Percentiles rank a stretch among this genome's conserved stretches.
These are phyloP conservation scores for Oscheius sp. DNA, from an alignment of 1,140 invertebrate genomes.

Conservation along the genomic window DNA sequence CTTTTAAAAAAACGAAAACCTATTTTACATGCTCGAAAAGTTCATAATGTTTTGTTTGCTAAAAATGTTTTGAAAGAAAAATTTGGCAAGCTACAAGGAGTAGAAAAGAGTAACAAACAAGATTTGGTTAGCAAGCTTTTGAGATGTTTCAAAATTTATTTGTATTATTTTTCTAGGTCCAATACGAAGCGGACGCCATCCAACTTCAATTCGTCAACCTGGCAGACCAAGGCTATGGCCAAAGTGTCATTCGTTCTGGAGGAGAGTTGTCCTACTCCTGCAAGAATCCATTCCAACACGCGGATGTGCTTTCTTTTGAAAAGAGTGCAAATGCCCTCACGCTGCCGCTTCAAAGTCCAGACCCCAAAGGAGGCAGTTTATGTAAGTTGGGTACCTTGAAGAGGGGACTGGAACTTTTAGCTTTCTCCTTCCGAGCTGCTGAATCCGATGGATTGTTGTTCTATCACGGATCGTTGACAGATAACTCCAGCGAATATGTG, in stretches of 20 bases:
- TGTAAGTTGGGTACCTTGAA: slow-evolving; percentile 41
- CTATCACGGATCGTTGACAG: slow-evolving; percentile 76
- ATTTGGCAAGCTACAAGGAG: no score
- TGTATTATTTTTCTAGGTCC: slow-evolving; percentile 70
- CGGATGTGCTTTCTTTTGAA: slow-evolving; percentile 56
- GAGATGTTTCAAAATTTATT: not conserved
- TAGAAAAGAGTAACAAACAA: no score
- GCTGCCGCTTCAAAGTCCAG: slow-evolving; percentile 55
- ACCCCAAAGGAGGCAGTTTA: slow-evolving; percentile 52
- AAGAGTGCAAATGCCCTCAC: slow-evolving; percentile 43
- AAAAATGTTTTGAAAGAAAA: no score
- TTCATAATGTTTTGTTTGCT: no score
- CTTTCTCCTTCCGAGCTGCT: slow-evolving; percentile 75
- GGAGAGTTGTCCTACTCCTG: slow-evolving; percentile 77
- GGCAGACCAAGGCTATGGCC: slow-evolving; percentile 76
- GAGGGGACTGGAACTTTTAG: slow-evolving; percentile 45
- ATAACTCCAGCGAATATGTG: slow-evolving; percentile 75
- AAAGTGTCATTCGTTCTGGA: slow-evolving; percentile 71
- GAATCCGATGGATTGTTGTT: slow-evolving; percentile 88
- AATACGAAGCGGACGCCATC: slow-evolving; percentile 83
- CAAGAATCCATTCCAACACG: slow-evolving; percentile 36
- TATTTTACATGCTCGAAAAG: no score
- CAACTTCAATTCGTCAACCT: slow-evolving; percentile 83
- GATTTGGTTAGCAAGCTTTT: no score
- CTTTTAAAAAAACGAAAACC: no score